Conservation (phyloP, 1,140 invertebrate species). For the Rhyzopertha dominica region DNA sequence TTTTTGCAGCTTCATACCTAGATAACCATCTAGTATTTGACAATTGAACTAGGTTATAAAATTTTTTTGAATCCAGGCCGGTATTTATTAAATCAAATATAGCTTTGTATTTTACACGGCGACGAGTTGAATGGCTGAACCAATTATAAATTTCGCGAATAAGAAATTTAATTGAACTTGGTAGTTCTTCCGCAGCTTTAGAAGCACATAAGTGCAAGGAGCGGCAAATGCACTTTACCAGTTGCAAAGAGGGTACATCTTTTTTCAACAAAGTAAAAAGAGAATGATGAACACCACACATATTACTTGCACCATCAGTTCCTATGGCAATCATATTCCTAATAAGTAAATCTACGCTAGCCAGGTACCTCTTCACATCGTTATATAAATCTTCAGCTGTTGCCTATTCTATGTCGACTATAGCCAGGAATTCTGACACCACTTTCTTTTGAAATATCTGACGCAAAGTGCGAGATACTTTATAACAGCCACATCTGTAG, state of each 20-base stretch:
- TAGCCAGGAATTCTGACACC: too few relatives aligned
- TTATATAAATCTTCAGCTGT: too few relatives aligned
- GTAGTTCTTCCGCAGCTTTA: not conserved
- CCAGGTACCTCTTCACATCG: too few relatives aligned
- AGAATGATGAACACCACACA: slow-evolving; percentile 1
- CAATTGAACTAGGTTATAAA: slow-evolving; percentile 4
- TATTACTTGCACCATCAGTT: slow-evolving; percentile 6
- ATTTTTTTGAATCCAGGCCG: too few relatives aligned
- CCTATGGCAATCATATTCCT: slow-evolving; percentile 1
- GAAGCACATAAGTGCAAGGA: not conserved
- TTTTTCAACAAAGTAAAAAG: slow-evolving; percentile 1
- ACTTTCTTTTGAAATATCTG: too few relatives aligned
- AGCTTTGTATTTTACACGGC: not conserved
- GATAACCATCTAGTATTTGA: slow-evolving; percentile 5
- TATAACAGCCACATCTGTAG: too few relatives aligned
- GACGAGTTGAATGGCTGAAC: not conserved
- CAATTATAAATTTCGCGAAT: slow-evolving; percentile 6
- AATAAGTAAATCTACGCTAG: not conserved
- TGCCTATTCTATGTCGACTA: too few relatives aligned
- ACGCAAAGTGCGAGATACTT: too few relatives aligned
- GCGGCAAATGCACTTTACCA: slow-evolving; percentile 5
- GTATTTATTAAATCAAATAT: too few relatives aligned
- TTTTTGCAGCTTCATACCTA: not conserved
- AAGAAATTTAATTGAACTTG: not conserved
- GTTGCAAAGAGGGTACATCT: not conserved